A percentile compares a stretch with the other conserved stretches of the same genome.
phyloP scores from a whole-genome alignment of 2,797 vertebrate species.

The Neosalanx taihuensis region DNA sequence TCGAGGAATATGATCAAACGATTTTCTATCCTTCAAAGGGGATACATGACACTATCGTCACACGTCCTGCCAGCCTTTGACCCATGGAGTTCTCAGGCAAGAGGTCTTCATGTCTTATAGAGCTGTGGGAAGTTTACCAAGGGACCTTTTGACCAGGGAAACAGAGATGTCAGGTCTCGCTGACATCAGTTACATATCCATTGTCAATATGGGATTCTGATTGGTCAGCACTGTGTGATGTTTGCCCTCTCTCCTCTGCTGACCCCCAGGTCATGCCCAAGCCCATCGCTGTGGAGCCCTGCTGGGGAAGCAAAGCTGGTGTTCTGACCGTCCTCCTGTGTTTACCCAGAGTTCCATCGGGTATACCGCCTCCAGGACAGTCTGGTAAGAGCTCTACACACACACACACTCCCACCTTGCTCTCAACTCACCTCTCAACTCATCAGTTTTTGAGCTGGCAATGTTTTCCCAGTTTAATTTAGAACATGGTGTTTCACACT shows the following conservation, averaged over 20 bases:
- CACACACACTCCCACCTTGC: neutral
- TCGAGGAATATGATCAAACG: too few relatives aligned
- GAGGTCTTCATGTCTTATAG: too few relatives aligned
- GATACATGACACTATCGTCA: too few relatives aligned
- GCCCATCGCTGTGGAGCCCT: constrained; percentile 86
- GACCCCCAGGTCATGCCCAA: constrained; percentile 63
- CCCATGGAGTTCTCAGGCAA: too few relatives aligned
- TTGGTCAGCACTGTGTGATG: neutral
- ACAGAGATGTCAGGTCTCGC: too few relatives aligned
- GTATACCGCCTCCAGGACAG: constrained; percentile 86
- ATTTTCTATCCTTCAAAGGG: too few relatives aligned
- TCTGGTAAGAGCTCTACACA: constrained; percentile 75
- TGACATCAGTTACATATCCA: too few relatives aligned
- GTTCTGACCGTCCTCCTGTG: constrained; percentile 88
- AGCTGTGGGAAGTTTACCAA: too few relatives aligned
- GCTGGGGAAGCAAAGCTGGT: constrained; percentile 83
- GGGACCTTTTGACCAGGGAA: too few relatives aligned
- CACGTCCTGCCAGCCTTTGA: too few relatives aligned
- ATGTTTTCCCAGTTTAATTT: constrained; percentile 15
- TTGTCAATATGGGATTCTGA: neutral
- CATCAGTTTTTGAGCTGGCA: constrained; percentile 4
- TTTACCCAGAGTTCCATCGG: constrained; percentile 80
- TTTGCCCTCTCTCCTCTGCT: neutral
- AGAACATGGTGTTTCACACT: constrained; percentile 3
- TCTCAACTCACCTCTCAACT: neutral